Base-by-base conservation (phyloP, 2,113 vertebrate species). In the Ibidorhyncha struthersii region DNA sequence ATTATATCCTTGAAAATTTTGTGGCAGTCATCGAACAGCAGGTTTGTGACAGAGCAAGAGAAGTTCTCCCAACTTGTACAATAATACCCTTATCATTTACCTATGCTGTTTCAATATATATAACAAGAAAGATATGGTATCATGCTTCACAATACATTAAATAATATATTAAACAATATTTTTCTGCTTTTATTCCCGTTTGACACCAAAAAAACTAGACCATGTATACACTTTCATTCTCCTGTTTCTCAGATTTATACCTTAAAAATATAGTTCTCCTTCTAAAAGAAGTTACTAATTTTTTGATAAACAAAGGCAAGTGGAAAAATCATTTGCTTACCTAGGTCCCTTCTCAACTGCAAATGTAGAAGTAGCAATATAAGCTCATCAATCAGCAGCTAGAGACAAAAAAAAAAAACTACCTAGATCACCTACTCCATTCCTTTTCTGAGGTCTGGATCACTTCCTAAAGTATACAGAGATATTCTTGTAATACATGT, bases 221-320 rank as follows among this genome's bases (percentile, higher is more conserved):
- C 4, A 6, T 0, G 4, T 25, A 52, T 8, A 41, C 2, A 19
- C 40, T 74, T 70, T 71, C 15, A 49, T 41, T 86, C 0, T 0
- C 12, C 23, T 30, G 5, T 55, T 87, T 85, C 41, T 89, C 40
- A 82, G 43, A 79, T 38, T 53, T 27, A 8, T 45, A 88, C 16
- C 16, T 88, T 34, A 61, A 67, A 85, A 79, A 59, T 17, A 79
- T 0, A 27, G 12, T 38, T 90, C 19, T 49, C 20, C 47, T 53
- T 62, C 52, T 40, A 61, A 43, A 58, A 86, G 4, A 15, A 67
- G 52, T 36, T 45, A 71, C 9, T 58, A 29, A 36, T 20, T 61
- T 55, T 73, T 58, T 41, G 17, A 38, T 7, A 77, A 81, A 84
- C 11, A 71, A 91, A 89, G 21, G 32, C 40, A 73, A 92, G 32